Conservation (phyloP, 2,888 invertebrate genomes). For the Eueremaeus valkanovi region DNA sequence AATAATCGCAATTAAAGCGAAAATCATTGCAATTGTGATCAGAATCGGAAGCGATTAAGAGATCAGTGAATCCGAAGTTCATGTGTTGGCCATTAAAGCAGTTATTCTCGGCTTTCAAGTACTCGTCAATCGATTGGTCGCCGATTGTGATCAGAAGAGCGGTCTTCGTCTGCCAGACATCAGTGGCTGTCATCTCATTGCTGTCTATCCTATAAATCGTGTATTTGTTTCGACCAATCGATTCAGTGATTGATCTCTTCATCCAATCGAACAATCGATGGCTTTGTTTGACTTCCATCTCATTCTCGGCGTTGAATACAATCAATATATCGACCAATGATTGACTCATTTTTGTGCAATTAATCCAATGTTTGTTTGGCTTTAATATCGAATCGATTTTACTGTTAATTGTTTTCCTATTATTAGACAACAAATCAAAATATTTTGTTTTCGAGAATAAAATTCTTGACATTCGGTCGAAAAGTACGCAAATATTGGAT, state of each 20-base stretch:
- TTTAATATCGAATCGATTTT: too few relatives aligned
- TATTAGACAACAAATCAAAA: too few relatives aligned
- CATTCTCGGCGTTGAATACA: background rate
- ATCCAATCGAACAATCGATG: background rate
- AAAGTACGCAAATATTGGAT: too few relatives aligned
- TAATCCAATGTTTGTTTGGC: too few relatives aligned
- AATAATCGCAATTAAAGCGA: background rate
- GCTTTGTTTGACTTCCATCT: background rate
- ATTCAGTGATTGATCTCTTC: constrained; percentile 1
- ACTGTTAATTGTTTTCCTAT: too few relatives aligned
- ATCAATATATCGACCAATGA: constrained; percentile 19
- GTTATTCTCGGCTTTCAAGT: background rate
- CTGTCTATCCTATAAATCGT: background rate
- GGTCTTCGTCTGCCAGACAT: background rate
- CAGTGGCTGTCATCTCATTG: background rate
- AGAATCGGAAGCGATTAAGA: background rate
- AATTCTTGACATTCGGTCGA: too few relatives aligned
- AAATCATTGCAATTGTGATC: background rate
- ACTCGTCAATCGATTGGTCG: background rate
- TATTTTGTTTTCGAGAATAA: too few relatives aligned
- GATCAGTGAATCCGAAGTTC: background rate
- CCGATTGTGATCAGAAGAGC: constrained; percentile 12
- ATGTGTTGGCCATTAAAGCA: background rate
- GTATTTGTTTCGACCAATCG: constrained; percentile 11
- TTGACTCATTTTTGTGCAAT: background rate